Evolutionary conservation across 92 coral and sea anemone species (phyloP).

Genomic region (Epizoanthus fatuus): DNA sequence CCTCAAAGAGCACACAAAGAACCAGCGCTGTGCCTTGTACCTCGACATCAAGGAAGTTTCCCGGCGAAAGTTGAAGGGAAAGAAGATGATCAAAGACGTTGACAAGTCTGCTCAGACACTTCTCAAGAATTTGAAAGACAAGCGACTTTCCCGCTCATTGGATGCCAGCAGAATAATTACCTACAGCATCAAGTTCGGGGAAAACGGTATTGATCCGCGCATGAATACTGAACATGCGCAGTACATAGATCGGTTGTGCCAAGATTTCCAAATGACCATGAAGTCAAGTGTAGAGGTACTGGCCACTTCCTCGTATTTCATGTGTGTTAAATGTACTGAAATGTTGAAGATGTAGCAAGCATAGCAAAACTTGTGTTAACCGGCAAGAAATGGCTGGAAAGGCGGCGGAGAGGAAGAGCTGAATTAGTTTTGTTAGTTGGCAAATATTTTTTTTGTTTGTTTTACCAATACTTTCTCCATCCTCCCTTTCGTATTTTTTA

Average conservation of each 20-base stretch:
- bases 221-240: slow-evolving; percentile 78
- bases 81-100: slow-evolving; percentile 52
- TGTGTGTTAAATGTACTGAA: too few species aligned
- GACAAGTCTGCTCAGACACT: slow-evolving; percentile 81
- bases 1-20: slow-evolving; percentile 71
- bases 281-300: slow-evolving; percentile 63
- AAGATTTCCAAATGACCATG: slow-evolving; percentile 70
- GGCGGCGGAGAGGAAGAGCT: not conserved
- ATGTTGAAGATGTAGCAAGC: too few species aligned
- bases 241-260: slow-evolving; percentile 81
- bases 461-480: not conserved
- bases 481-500: not conserved
- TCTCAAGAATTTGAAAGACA: slow-evolving; percentile 78
- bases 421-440: not conserved
- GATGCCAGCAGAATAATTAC: slow-evolving; percentile 66
- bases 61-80: slow-evolving; percentile 55
- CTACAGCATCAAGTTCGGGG: slow-evolving; percentile 80
- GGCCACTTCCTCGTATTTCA: not conserved
- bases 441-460: not conserved
- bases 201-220: slow-evolving; percentile 65
- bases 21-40: slow-evolving; percentile 73
- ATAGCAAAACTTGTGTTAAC: too few species aligned
- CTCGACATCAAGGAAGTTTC: slow-evolving; percentile 78
- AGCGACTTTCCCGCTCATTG: slow-evolving; percentile 60
- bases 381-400: not conserved